Evolutionary conservation across 1,140 invertebrate genomes (phyloP), one percentile per base, ranked within the genome.

Genomic region (Caenorhabditis latens): DNA sequence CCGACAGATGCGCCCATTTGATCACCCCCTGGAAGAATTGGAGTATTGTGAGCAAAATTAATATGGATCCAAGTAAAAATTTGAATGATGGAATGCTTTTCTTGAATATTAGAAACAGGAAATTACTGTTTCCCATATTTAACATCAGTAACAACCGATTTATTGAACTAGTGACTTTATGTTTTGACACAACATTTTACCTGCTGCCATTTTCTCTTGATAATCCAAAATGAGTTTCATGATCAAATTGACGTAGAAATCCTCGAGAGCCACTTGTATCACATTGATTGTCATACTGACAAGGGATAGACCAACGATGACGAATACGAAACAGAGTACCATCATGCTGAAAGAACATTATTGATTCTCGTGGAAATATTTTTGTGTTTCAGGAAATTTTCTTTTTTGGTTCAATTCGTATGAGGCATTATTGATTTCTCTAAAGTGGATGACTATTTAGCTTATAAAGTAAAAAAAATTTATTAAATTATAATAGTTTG

Each of bases 221-320:
- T 92, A 92, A 55, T 92, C 91, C 58, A 88, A 53, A 16, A 92
- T 84, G 8, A 92, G 82, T 88, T 92, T 92, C 89, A 92, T 90
- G 14, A 92, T 84, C 48, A 92, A 61, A 83, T 88, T 87, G 32
- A 88, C 87, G 84, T 92, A 92, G 19, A 92, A 85, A 63, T 93
- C 92, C 86, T 93, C 90, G 8, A 92, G 67, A 8, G 92, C 90
- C 7, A 57, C 75, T 90, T 92, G 91, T 42, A 92, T 91, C n/a
- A 91, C 91, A 84, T 90, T 90, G n/a, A 92, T 92, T 65, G 90
- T 91, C 91, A 92, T 92, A 53, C 84, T 88, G 48, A 92, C 91
- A 4, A 92, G 86, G 4, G 91, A 92, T 11, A 92, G 90, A 42
- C 91, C 91, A 53, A 92, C 88, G 82, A 92, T 93, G 16, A 92